Evolutionary conservation across 2,888 invertebrate genomes (phyloP).

Genomic region (Platerodrilus igneus): DNA sequence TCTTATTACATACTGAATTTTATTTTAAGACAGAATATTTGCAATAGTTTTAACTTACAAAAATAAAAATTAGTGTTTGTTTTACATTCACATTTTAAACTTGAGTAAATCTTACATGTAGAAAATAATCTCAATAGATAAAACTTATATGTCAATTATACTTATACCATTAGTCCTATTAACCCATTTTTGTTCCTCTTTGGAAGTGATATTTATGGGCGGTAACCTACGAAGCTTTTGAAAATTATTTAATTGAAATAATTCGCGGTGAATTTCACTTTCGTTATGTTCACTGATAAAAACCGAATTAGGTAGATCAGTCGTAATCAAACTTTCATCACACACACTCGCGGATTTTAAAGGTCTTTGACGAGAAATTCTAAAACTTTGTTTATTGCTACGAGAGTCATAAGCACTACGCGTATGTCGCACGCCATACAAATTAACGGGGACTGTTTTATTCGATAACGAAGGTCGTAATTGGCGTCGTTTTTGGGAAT

Average conservation of each 20-base stretch:
- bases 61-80: no score
- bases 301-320: slow-evolving; percentile 26
- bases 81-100: no score
- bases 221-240: slow-evolving; percentile 13
- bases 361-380: slow-evolving; percentile 31
- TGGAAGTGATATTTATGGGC: slow-evolving; percentile 13
- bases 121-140: no score
- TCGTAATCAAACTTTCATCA: slow-evolving; percentile 21
- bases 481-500: slow-evolving; percentile 21
- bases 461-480: slow-evolving; percentile 33
- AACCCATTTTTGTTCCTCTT: no score
- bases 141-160: no score
- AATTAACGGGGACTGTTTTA: slow-evolving; percentile 41
- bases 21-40: no score
- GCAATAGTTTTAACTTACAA: no score
- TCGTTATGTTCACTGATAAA: slow-evolving; percentile 28
- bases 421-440: slow-evolving; percentile 30
- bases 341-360: slow-evolving; percentile 38
- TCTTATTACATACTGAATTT: no score
- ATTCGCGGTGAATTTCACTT: slow-evolving; percentile 30
- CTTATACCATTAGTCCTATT: no score
- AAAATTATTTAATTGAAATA: slow-evolving; percentile 29
- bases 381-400: slow-evolving; percentile 10
- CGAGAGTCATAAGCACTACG: slow-evolving; percentile 29
- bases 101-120: no score